Conservation (phyloP, 2,888 invertebrate species). For the Callyntrura guangdongensis region DNA sequence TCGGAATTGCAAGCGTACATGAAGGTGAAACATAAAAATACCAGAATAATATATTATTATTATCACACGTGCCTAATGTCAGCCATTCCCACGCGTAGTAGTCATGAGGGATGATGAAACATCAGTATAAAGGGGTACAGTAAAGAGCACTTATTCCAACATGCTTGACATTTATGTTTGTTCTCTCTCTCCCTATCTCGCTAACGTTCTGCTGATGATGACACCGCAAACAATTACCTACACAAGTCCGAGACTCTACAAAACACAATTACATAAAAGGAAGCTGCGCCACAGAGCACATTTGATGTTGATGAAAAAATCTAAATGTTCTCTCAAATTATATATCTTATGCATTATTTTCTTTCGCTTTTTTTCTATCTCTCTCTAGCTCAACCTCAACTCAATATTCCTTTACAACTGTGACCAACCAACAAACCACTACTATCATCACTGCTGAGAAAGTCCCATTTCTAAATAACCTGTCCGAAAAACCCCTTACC, state of each 20-base stretch:
- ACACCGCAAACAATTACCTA: slow-evolving; percentile 56
- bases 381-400: slow-evolving; percentile 23
- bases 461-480: slow-evolving; percentile 10
- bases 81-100: not conserved
- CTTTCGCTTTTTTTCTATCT: slow-evolving; percentile 32
- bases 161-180: not conserved
- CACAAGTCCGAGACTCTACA: slow-evolving; percentile 20
- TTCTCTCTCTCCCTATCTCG: too few relatives aligned
- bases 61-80: not conserved
- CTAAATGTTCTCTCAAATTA: slow-evolving; percentile 51
- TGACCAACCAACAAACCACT: not conserved
- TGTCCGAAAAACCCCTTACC: not conserved
- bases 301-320: slow-evolving; percentile 46
- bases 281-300: slow-evolving; percentile 12
- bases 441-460: slow-evolving; percentile 28
- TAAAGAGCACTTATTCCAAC: not conserved
- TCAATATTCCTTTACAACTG: not conserved
- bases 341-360: not conserved
- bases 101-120: not conserved
- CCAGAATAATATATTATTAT: slow-evolving; percentile 6
- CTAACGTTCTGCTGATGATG: slow-evolving; percentile 23
- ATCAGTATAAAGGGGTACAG: not conserved
- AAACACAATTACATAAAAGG: slow-evolving; percentile 58
- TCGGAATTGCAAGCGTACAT: not conserved
- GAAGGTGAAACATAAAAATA: not conserved